Conservation (phyloP, 2,888 invertebrate genomes). For the Linyphia triangularis region DNA sequence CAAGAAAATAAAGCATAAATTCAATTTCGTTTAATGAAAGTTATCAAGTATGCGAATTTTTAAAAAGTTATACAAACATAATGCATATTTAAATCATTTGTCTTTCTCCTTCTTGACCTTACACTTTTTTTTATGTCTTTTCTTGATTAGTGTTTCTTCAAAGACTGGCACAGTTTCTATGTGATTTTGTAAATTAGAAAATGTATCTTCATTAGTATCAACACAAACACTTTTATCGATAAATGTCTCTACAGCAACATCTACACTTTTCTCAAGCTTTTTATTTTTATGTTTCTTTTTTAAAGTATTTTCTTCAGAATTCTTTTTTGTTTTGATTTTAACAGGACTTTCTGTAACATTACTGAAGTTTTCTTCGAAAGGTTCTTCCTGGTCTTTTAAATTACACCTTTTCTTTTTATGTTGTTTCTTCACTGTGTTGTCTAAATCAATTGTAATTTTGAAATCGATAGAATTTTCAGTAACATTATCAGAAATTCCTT, state of each 20-base stretch:
- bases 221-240: background rate
- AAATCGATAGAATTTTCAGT: background rate
- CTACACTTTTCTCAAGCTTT: no score
- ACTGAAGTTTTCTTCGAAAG: no score
- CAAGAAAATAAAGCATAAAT: no score
- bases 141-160: background rate
- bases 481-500: background rate
- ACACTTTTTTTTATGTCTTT: constrained; percentile 43
- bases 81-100: no score
- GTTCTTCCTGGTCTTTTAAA: background rate
- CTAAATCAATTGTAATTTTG: background rate
- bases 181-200: background rate
- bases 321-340: no score
- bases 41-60: no score
- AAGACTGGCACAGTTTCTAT: background rate
- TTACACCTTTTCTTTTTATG: background rate
- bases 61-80: no score
- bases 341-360: no score
- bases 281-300: no score
- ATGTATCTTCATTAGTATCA: no score
- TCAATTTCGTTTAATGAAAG: no score
- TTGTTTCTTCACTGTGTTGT: background rate
- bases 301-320: background rate
- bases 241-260: no score
- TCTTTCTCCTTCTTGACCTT: constrained; percentile 1